Evolutionary conservation across 2,888 invertebrate genomes (phyloP), one percentile per base, ranked within the genome.

Genomic region (Macrophya annulata): DNA sequence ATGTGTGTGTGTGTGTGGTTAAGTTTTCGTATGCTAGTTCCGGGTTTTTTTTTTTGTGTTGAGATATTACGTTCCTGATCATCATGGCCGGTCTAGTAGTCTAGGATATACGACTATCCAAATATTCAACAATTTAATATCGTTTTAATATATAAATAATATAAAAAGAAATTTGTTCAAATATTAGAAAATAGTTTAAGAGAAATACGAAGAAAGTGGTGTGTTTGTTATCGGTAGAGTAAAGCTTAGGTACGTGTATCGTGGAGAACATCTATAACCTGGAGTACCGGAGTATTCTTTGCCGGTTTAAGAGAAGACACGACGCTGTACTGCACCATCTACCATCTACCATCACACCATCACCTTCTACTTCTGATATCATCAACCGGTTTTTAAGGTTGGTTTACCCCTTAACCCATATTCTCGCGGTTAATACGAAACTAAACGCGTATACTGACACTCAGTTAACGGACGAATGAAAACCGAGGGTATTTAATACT

Each of bases 371-470:
- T 55, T 81, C 81, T 81, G 81, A 81, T 81, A 81, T 81, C 81
- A 81, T 81, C 81, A 81, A 81, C 81, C 81, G 81, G 81, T 81
- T 81, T 81, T 81, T 81, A 81, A 81, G 81, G 81, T 81, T 81
- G 81, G 81, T 81, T 81, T 81, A 81, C 81, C 81, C 81, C 81
- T 62, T 81, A 81, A 81, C 81, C 81, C 81, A 81, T 81, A 81
- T 81, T 81, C 81, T 55, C 43, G 21, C 37, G 25, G 68, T 43
- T 77, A 74, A 45, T 74, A n/a, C 40, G 71, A 71, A 71, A 71
- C 71, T 71, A 71, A 71, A 62, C 62, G 12, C 25, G 25, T 12
- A 62, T 21, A 1, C 31, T 37, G 68, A 65, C 4, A 8, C 68
- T 10, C 21, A 25, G 25, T 62, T 12, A 25, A 62, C 62, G 25